Base-by-base conservation (phyloP, 2,888 invertebrate species). In the Zaprionus lineosus region DNA sequence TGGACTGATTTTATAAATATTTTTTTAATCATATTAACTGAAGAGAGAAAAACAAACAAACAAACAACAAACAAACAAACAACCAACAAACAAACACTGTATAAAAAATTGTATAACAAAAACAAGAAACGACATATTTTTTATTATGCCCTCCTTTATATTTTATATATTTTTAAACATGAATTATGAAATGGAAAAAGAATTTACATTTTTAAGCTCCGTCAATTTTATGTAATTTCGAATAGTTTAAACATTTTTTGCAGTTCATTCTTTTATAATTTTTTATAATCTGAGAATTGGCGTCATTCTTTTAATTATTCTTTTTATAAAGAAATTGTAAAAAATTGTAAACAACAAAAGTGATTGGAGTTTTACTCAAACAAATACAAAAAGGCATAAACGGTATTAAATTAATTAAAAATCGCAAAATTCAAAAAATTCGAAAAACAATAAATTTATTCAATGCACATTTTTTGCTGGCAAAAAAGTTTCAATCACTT, bases 1-100 rank as follows among this genome's bases (percentile, higher is more conserved):
- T 86, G 84, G 86, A 86, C 86, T 86, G 86, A 86, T 86, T 86
- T 86, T 86, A 83, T 84, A 86, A 73, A 84, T 79, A 79, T 74
- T 76, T 77, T 67, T 75, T 74, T 72, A 73, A 66, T 71, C 72
- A 84, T 70, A 74, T 64, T 68, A 72, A 72, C 68, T 68, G 63
- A 67, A 58, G 59, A 57, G 36, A 53, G 51, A 72, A 48, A 53
- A 62, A 31, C 15, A 39, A 29, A 24, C 33, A 62, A 59, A 16
- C 43, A 47, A 56, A 64, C 34, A 56, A 57, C 16, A 41, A 67
- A 44, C 15, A 39, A 29, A 24, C 33, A 62, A 59, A 16, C 43
- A 47, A 56, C 62, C 34, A 56, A 57, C 16, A 41, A 58, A 36
- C 33, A 57, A 55, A 56, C 19, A 52, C 48, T 57, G 36, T 40